Evolutionary conservation across 2,888 invertebrate genomes (phyloP), one percentile per base, ranked within the genome.

Genomic region (Tetragonula carbonaria): DNA sequence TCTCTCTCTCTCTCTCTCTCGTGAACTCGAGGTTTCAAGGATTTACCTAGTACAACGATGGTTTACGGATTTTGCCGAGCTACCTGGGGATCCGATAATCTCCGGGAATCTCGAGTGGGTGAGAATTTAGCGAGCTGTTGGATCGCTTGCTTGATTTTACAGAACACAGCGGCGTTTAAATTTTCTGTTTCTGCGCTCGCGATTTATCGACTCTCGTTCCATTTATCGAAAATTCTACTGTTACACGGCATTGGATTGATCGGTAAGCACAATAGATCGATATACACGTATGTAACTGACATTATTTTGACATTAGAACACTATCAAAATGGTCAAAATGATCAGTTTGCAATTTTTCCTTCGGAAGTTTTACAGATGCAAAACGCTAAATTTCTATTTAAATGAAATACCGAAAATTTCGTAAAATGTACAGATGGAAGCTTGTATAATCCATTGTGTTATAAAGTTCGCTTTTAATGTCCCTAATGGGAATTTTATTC

Each of bases 21-120:
- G 45, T 45, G 45, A 45, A 45, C 45, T 63, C 11, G 11, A 63
- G 21, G 33, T 33, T 33, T 65, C 65, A 59, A 74, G 62, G 28
- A 63, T 74, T 74, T 62, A 74, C 73, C 63, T 63, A 74, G 50
- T 51, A 21, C 62, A 8, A n/a, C n/a, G 38, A 23, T 23, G 38
- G 65, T 66, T 66, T 66, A 66, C 38, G 38, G 65, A 66, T 66
- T 38, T 38, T 38, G 65, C 65, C 38, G 21, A 38, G 65, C 21
- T 66, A 66, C 21, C 65, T 21, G 21, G 21, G 6, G 38, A 38
- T n/a, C 38, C 65, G 65, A 66, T 66, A 66, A 66, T 66, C 38
- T 66, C 38, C 33, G 33, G 2, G 21, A 33, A 65, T 66, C 38
- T 66, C 38, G 38, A 38, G 38, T 38, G 38, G 14, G n/a, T 38